Conservation (phyloP, 35 echinoderm and acorn worm species). For the Ophioderma brevispina region DNA sequence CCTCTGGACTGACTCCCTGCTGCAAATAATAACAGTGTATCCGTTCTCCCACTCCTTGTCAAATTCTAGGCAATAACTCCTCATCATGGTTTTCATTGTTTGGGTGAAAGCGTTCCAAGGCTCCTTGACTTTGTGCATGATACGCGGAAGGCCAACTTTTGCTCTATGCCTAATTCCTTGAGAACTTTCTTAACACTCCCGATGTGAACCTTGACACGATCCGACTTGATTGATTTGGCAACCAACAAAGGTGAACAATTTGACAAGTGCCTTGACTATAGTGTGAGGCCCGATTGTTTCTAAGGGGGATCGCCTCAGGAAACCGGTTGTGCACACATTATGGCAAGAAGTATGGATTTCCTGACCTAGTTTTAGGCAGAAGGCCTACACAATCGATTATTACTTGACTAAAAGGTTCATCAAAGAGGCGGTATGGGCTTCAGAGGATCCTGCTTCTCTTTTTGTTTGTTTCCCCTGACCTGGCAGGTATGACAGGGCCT, state of each 20-base stretch:
- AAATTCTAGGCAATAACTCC: slow-evolving; percentile 55
- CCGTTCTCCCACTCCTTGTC: slow-evolving; percentile 81
- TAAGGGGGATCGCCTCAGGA: slow-evolving; percentile 54
- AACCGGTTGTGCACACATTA: slow-evolving; percentile 61
- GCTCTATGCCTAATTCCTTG: slow-evolving; percentile 22
- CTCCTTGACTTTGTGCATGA: slow-evolving; percentile 63
- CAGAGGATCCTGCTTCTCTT: slow-evolving; percentile 24
- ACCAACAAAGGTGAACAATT: slow-evolving; percentile 38
- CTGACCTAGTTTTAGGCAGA: slow-evolving; percentile 53
- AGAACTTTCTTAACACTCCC: slow-evolving; percentile 40
- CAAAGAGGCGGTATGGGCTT: slow-evolving; percentile 64
- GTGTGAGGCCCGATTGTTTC: slow-evolving; percentile 43
- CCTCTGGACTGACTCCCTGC: slow-evolving; percentile 51
- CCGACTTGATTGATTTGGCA: slow-evolving; percentile 36
- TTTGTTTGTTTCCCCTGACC: slow-evolving; percentile 64
- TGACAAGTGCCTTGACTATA: slow-evolving; percentile 22
- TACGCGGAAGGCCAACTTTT: slow-evolving; percentile 63
- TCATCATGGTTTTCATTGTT: slow-evolving; percentile 78
- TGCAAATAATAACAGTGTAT: slow-evolving; percentile 73
- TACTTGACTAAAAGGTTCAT: slow-evolving; percentile 58
- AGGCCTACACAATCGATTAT: slow-evolving; percentile 81
- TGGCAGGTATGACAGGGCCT: slow-evolving; percentile 62
- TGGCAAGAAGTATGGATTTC: slow-evolving; percentile 63
- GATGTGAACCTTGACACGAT: slow-evolving; percentile 81
- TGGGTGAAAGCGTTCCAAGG: slow-evolving; percentile 67